Evolutionary conservation across 2,888 invertebrate genomes (phyloP).

Genomic region (Athripsodes cinereus): DNA sequence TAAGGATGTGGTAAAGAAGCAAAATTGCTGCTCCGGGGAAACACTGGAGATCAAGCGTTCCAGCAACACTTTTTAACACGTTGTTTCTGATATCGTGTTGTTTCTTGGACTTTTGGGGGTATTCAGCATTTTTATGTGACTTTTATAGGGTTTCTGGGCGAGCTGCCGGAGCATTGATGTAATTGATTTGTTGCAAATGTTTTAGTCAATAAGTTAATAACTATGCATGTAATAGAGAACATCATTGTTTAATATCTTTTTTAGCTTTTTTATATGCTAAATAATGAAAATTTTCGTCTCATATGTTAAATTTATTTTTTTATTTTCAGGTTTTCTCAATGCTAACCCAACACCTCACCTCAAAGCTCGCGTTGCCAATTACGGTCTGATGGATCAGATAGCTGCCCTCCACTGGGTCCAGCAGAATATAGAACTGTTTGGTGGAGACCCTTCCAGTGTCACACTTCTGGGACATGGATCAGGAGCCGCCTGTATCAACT

Average conservation of each 20-base stretch:
- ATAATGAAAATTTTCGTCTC: not conserved
- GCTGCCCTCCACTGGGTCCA: constrained; percentile 97
- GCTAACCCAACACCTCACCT: constrained; percentile 82
- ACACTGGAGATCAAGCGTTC: too few species aligned
- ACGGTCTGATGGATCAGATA: constrained; percentile 95
- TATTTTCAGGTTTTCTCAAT: constrained; percentile 72
- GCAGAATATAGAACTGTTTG: constrained; percentile 86
- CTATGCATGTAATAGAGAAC: too few species aligned
- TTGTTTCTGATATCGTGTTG: too few species aligned
- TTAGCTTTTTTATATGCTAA: not conserved
- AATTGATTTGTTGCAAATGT: too few species aligned
- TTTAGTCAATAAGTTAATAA: too few species aligned
- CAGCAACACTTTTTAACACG: too few species aligned
- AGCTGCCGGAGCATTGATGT: too few species aligned
- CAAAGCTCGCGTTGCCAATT: constrained; percentile 87
- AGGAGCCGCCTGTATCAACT: constrained; percentile 95
- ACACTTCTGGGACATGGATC: constrained; percentile 95
- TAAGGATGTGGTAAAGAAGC: too few species aligned
- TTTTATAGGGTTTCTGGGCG: too few species aligned
- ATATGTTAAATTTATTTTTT: not conserved
- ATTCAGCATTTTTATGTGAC: too few species aligned
- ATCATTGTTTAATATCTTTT: not conserved
- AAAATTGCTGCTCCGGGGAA: too few species aligned
- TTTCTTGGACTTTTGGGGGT: too few species aligned
- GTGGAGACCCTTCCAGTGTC: constrained; percentile 91